Conservation (phyloP, 2,888 invertebrate species). For the Mylabris sibirica region DNA sequence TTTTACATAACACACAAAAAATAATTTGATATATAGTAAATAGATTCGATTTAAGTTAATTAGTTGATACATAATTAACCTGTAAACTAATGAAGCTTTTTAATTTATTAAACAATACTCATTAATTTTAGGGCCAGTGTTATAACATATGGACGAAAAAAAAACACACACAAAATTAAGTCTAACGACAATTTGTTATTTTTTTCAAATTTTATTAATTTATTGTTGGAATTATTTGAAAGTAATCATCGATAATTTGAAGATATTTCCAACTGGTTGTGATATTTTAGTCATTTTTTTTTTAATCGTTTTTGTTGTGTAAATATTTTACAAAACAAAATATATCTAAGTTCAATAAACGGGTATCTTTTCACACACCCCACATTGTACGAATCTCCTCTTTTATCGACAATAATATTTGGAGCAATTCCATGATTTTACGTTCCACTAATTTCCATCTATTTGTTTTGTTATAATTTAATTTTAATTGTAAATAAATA, state of each 20-base stretch:
- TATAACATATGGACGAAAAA: neutral
- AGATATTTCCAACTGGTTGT: slow-evolving; percentile 1
- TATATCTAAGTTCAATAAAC: slow-evolving; percentile 4
- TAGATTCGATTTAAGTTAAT: neutral
- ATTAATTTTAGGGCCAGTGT: slow-evolving; percentile 32
- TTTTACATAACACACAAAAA: neutral
- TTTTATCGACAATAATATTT: slow-evolving; percentile 4
- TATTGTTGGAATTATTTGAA: neutral
- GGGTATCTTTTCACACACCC: slow-evolving; percentile 11
- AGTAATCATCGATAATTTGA: neutral
- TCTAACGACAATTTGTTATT: neutral
- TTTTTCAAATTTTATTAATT: slow-evolving; percentile 6
- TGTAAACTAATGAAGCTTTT: neutral
- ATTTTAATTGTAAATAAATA: slow-evolving; percentile 14
- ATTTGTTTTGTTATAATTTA: neutral
- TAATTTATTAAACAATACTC: slow-evolving; percentile 23
- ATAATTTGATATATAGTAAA: neutral
- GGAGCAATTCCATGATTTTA: neutral
- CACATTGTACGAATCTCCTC: neutral
- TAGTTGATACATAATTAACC: neutral
- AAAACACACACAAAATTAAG: too few species aligned
- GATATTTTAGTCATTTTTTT: slow-evolving; percentile 10
- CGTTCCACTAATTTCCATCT: neutral
- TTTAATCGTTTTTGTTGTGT: neutral
- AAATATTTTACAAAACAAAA: neutral